Evolutionary conservation across 2,888 invertebrate species (phyloP), one percentile per base, ranked within the genome.

Genomic region (Rotaria macrura): DNA sequence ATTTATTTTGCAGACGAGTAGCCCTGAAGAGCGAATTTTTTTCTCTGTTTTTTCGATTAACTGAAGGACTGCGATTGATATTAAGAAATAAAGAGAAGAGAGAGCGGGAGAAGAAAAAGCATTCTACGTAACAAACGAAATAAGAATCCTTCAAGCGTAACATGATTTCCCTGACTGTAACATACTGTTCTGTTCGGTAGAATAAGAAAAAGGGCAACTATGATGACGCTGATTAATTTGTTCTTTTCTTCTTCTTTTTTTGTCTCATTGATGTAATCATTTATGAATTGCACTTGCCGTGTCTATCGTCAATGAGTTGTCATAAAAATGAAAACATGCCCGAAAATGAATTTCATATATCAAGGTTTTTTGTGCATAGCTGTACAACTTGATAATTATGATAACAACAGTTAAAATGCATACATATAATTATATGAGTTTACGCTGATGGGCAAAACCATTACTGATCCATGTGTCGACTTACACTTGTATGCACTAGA

Each of bases 231-330:
- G 65, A 65, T 38, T 65, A 29, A 65, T 65, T 65, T 65, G 34
- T 52, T n/a, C 34, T 87, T 83, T 74, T 3, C 86, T 87, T 52
- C 23, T 20, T 87, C 85, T 52, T 87, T 83, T 74, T 3, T 86
- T 87, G 29, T 87, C 85, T 54, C 29, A 74, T 43, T 29, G 54
- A 57, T 86, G 52, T 47, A 84, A 85, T 85, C 10, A 85, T 87
- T 84, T 34, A 34, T 65, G 17, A 34, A 5, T 29, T 38, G 29
- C 4, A 65, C 20, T 4, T 34, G 17, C 20, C 20, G 20, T 17
- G 14, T 57, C n/a, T 57, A 4, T 29, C 12, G 2, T n/a, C n/a
- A n/a, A 12, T n/a, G 9, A 10, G 7, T 29, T 14, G 29, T n/a
- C 1, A 29, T 57, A 29, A 9, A 25, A 57, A 57, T 29, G 3